Base-by-base conservation (phyloP, 2,797 vertebrate genomes). In the Paedocypris micromegethes region DNA sequence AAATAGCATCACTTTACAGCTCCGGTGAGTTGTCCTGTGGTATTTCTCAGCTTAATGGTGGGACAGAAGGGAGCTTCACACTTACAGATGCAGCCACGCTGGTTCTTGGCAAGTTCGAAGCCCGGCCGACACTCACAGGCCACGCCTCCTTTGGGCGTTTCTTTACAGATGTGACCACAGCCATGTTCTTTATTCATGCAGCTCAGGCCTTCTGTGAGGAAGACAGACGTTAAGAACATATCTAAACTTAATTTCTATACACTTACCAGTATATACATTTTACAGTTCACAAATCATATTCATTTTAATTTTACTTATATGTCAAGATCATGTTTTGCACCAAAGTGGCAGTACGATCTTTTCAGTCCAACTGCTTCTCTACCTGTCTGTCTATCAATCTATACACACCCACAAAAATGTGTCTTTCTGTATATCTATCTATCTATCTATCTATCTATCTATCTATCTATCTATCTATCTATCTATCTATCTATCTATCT, bases 141-240 rank as follows among this genome's bases (percentile, higher is more conserved):
- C 54, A 93, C 91, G 37, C 93, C 93, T 74, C 93, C 96, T 83
- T 92, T 93, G 7, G 93, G 93, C 0, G 91, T 92, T 87, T 99
- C 96, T 84, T 92, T 94, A 89, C 97, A 99, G 91, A 98, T 96
- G 89, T 98, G 94, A 71, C 91, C 89, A 76, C 97, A 98, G 83
- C 96, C 92, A 0, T 99, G 96, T 65, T 96, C 93, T 86, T 94
- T 97, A 83, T 98, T 99, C 96, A 98, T 98, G 83, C 97, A 99
- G 91, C 90, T 98, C 89, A 97, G 88, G 74, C 96, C 95, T 90
- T 96, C 96, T 98, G 91, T 52, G 47, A 70, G 63, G 42, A 75
- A 72, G 68, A 76, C 60, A 51, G 66, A 50, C 38, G 6, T 39
- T 74, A 39, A 72, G 63, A 57, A n/a, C 63, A 9, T 5, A 58